Percentiles rank a stretch among this genome's conserved stretches.
Conservation (phyloP, 2,888 invertebrate genomes). For the Anoncus sp. region DNA sequence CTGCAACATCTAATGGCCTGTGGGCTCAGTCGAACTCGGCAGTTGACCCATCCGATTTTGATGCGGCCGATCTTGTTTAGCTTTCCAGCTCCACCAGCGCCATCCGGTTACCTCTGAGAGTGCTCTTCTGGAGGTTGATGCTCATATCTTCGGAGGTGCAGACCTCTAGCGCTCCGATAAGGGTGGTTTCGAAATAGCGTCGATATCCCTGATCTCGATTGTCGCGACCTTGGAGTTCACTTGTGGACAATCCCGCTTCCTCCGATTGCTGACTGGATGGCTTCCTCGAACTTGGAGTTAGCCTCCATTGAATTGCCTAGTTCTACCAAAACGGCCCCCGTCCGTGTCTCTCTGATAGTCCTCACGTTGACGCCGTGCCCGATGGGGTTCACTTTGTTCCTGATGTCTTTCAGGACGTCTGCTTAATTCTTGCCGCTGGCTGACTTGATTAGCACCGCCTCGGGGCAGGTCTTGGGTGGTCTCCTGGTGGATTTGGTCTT, state of each 20-base stretch:
- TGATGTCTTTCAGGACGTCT: slow-evolving; percentile 40
- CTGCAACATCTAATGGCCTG: slow-evolving; percentile 25
- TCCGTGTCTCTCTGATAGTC: slow-evolving; percentile 45
- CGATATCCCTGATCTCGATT: slow-evolving; percentile 23
- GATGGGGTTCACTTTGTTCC: slow-evolving; percentile 34
- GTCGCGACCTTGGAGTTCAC: slow-evolving; percentile 21
- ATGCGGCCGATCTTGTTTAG: slow-evolving; percentile 15
- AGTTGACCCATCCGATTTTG: slow-evolving; percentile 43
- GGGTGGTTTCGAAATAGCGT: slow-evolving; percentile 28
- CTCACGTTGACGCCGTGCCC: slow-evolving; percentile 9
- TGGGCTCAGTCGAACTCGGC: slow-evolving; percentile 9
- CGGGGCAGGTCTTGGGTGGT: background rate
- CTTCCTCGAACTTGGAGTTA: slow-evolving; percentile 30
- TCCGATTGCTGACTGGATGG: slow-evolving; percentile 28
- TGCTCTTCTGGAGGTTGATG: slow-evolving; percentile 35
- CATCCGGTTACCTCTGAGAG: slow-evolving; percentile 29
- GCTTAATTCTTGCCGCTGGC: slow-evolving; percentile 52
- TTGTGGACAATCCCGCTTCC: slow-evolving; percentile 18
- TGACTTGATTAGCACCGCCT: slow-evolving; percentile 42
- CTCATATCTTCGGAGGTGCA: slow-evolving; percentile 8
- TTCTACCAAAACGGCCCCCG: slow-evolving; percentile 45
- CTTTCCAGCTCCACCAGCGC: slow-evolving; percentile 4
- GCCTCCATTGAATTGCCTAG: slow-evolving; percentile 29
- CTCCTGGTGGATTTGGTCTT: slow-evolving; percentile 13
- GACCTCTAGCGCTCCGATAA: slow-evolving; percentile 13